Evolutionary conservation across 2,113 vertebrate species (phyloP).

Genomic region (Poeciliopsis prolifica): DNA sequence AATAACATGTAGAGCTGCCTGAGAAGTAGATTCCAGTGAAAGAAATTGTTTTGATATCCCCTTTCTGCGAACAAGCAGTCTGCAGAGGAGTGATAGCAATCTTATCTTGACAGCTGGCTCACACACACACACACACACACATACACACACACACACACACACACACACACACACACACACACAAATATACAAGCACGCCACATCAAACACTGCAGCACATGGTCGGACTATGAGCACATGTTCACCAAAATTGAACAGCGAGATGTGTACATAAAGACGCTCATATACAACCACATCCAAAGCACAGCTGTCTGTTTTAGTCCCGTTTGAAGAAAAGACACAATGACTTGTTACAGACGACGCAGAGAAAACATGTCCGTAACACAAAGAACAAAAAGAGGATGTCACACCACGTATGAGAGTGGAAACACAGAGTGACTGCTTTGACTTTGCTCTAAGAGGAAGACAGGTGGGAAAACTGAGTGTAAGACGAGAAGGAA

Average conservation of each 20-base stretch:
- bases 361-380: background rate
- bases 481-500: background rate
- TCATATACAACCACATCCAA: constrained; percentile 48
- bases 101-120: constrained; percentile 43
- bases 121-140: constrained; percentile 12
- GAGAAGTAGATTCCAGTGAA: constrained; percentile 31
- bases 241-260: constrained; percentile 9
- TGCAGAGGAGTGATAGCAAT: constrained; percentile 35
- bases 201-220: constrained; percentile 22
- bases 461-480: background rate
- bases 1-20: constrained; percentile 5
- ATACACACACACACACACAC: constrained; percentile 5
- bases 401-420: background rate
- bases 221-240: constrained; percentile 19
- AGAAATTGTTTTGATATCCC: constrained; percentile 27
- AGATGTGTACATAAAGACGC: constrained; percentile 20
- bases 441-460: background rate
- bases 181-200: constrained; percentile 26
- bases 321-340: background rate
- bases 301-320: constrained; percentile 28
- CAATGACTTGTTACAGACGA: background rate
- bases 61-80: constrained; percentile 54
- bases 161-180: constrained; percentile 1
- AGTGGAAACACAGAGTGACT: background rate
- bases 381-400: background rate